phyloP scores from a whole-genome alignment of 2,888 invertebrate genomes.

The Ochropleura leucogaster region DNA sequence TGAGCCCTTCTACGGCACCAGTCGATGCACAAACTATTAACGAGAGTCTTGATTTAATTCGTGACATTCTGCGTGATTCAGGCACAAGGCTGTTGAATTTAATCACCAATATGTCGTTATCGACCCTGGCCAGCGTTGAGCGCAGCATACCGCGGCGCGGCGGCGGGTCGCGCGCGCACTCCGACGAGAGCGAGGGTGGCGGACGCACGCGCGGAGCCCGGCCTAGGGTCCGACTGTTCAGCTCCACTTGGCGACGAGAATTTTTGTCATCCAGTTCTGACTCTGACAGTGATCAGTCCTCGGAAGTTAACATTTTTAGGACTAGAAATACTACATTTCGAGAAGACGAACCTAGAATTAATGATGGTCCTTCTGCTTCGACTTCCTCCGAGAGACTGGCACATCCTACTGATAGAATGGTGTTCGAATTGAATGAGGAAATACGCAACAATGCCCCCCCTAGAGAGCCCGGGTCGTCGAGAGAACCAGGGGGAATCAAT shows the following conservation, averaged over 20 bases:
- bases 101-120: slow-evolving; percentile 86
- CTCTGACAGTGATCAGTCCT: slow-evolving; percentile 84
- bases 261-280: slow-evolving; percentile 83
- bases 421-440: slow-evolving; percentile 77
- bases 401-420: slow-evolving; percentile 76
- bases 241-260: slow-evolving; percentile 74
- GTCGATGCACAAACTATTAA: slow-evolving; percentile 86
- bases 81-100: slow-evolving; percentile 86
- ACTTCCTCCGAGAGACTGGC: slow-evolving; percentile 53
- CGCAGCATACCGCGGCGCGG: slow-evolving; percentile 73
- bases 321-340: slow-evolving; percentile 83
- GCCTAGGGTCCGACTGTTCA: slow-evolving; percentile 75
- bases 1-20: slow-evolving; percentile 75
- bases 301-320: slow-evolving; percentile 85
- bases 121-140: slow-evolving; percentile 81
- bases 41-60: slow-evolving; percentile 86
- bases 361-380: slow-evolving; percentile 56
- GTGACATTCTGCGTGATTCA: slow-evolving; percentile 87
- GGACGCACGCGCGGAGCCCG: slow-evolving; percentile 62
- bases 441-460: slow-evolving; percentile 61
- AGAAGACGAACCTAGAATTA: slow-evolving; percentile 73
- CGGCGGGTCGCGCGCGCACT: slow-evolving; percentile 71
- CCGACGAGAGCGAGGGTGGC: slow-evolving; percentile 75
- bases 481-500: slow-evolving; percentile 73
- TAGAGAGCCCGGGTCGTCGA: slow-evolving; percentile 64